Evolutionary conservation across 2,888 invertebrate genomes (phyloP).

Genomic region (Drosophila mimetica): DNA sequence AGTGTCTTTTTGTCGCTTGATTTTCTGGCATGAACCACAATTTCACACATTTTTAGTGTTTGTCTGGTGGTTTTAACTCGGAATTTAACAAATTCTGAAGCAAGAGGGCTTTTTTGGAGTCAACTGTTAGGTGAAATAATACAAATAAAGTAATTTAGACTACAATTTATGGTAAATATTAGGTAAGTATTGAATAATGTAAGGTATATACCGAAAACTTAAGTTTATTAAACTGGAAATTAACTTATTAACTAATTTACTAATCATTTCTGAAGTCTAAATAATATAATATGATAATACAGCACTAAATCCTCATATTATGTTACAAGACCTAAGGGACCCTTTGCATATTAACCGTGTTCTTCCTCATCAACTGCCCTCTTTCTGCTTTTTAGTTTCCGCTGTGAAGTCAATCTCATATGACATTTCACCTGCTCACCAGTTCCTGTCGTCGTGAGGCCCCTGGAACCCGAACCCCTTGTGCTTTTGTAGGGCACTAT

Average conservation of each 20-base stretch:
- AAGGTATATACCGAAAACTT: too few species aligned
- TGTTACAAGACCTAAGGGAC: neutral
- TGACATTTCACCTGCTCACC: slow-evolving; percentile 69
- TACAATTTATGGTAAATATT: too few species aligned
- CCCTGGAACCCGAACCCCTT: slow-evolving; percentile 1
- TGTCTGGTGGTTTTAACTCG: neutral
- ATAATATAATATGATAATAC: too few species aligned
- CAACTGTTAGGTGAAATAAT: neutral
- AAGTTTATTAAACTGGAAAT: too few species aligned
- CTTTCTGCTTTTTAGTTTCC: slow-evolving; percentile 27
- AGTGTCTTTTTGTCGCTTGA: slow-evolving; percentile 4
- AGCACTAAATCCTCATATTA: neutral
- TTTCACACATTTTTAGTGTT: slow-evolving; percentile 12
- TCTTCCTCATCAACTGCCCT: neutral
- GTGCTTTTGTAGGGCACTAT: slow-evolving; percentile 10
- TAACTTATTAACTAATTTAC: too few species aligned
- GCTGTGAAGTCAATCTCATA: slow-evolving; percentile 48
- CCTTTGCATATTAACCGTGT: neutral
- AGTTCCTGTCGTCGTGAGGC: slow-evolving; percentile 57
- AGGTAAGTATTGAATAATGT: too few species aligned
- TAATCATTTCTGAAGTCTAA: too few species aligned
- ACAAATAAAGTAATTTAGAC: too few species aligned
- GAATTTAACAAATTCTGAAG: neutral
- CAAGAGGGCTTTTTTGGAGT: neutral
- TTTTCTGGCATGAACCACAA: slow-evolving; percentile 6